These are phyloP conservation scores for Styela clava DNA, from an alignment of 23 tunicate genomes.

Conservation along the genomic window DNA sequence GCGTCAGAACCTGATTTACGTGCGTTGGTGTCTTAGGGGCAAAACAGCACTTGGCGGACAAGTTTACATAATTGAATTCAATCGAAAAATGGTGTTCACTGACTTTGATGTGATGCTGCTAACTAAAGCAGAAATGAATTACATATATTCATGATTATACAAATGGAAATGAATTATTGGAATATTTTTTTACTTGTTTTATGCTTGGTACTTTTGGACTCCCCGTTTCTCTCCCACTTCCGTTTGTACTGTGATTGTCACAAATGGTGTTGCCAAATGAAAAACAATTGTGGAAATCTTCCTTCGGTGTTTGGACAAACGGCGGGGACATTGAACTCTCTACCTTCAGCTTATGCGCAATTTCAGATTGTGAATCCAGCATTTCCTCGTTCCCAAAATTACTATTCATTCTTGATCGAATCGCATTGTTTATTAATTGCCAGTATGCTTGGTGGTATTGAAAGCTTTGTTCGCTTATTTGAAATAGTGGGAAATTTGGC, in stretches of 20 bases:
- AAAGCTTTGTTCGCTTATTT: background rate
- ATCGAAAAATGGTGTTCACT: too few species aligned
- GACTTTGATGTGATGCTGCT: too few species aligned
- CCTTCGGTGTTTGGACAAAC: background rate
- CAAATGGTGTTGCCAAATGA: background rate
- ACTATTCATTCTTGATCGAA: background rate
- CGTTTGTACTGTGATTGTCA: background rate
- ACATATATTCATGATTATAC: too few species aligned
- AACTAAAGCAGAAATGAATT: too few species aligned
- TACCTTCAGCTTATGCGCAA: background rate
- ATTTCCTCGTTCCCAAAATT: background rate
- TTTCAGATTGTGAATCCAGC: background rate
- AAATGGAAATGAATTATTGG: too few species aligned
- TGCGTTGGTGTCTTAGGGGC: background rate
- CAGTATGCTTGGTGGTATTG: slow-evolving; percentile 12
- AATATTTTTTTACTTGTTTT: background rate
- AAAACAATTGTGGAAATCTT: background rate
- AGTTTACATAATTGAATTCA: too few species aligned
- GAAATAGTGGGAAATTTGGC: background rate
- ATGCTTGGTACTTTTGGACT: background rate
- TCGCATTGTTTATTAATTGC: background rate
- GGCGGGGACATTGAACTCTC: background rate
- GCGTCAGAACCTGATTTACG: too few species aligned
- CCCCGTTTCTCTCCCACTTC: background rate
- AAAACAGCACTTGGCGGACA: too few species aligned